phyloP scores from a whole-genome alignment of 2,888 invertebrate species.

The Arrhopalites spinosus region DNA sequence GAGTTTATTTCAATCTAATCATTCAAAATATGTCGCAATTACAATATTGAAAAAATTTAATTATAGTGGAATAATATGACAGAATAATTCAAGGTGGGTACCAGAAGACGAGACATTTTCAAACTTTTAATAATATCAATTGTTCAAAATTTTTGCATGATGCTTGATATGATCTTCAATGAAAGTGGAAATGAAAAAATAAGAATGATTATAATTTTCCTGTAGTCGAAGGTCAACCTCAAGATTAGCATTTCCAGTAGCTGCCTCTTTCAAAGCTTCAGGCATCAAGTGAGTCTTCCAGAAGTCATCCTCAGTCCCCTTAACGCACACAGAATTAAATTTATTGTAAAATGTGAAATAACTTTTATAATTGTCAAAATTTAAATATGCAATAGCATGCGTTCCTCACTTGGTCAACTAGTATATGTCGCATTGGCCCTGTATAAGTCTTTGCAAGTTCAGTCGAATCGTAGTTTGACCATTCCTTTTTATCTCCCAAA shows the following conservation, averaged over 20 bases:
- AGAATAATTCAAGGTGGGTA: no score
- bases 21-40: no score
- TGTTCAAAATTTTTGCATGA: slow-evolving; percentile 66
- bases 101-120: no score
- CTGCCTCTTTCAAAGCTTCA: slow-evolving; percentile 76
- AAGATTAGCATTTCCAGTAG: slow-evolving; percentile 36
- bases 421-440: slow-evolving; percentile 79
- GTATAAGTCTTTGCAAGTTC: slow-evolving; percentile 78
- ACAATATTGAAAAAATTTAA: no score
- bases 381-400: neutral
- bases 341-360: neutral
- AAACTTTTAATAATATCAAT: no score
- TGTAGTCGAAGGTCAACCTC: slow-evolving; percentile 58
- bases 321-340: slow-evolving; percentile 35
- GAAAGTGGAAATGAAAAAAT: slow-evolving; percentile 89
- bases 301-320: slow-evolving; percentile 85
- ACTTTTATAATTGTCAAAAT: neutral
- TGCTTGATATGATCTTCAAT: slow-evolving; percentile 90
- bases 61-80: no score
- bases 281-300: slow-evolving; percentile 79
- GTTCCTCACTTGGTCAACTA: slow-evolving; percentile 81
- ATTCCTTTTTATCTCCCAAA: slow-evolving; percentile 67
- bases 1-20: no score
- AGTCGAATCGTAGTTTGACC: slow-evolving; percentile 89
- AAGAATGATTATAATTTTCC: slow-evolving; percentile 93